These are phyloP conservation scores for Aplochiton taeniatus DNA, from an alignment of 2,797 vertebrate genomes.

Conservation along the genomic window DNA sequence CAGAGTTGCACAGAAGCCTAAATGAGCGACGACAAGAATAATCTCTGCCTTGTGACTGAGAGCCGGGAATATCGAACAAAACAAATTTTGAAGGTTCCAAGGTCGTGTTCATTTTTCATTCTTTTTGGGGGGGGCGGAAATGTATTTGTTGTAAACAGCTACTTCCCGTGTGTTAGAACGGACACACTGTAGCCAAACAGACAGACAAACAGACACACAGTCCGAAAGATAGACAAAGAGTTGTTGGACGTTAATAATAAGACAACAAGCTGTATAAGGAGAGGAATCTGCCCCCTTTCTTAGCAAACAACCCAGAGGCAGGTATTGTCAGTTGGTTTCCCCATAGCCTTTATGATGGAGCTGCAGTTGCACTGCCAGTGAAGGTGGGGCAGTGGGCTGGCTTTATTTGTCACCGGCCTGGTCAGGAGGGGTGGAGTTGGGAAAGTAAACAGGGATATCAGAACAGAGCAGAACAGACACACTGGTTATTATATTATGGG, in stretches of 20 bases:
- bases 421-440: neutral
- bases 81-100: constrained; percentile 1
- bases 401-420: no score
- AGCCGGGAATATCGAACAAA: neutral
- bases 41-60: neutral
- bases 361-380: neutral
- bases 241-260: no score
- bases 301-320: no score
- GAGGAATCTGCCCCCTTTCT: no score
- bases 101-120: constrained; percentile 33
- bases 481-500: no score
- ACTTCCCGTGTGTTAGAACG: constrained; percentile 51
- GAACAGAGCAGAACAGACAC: neutral
- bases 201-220: constrained; percentile 10
- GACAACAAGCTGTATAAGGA: no score
- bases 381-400: neutral
- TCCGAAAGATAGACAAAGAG: neutral
- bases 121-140: constrained; percentile 38
- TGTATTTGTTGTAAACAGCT: constrained; percentile 45
- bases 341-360: no score
- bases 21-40: constrained; percentile 3
- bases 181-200: constrained; percentile 39
- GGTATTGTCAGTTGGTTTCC: no score
- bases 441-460: neutral
- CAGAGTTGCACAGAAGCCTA: neutral